Evolutionary conservation across 2,888 invertebrate genomes (phyloP).

Genomic region (Dasysyrphus tricinctus): DNA sequence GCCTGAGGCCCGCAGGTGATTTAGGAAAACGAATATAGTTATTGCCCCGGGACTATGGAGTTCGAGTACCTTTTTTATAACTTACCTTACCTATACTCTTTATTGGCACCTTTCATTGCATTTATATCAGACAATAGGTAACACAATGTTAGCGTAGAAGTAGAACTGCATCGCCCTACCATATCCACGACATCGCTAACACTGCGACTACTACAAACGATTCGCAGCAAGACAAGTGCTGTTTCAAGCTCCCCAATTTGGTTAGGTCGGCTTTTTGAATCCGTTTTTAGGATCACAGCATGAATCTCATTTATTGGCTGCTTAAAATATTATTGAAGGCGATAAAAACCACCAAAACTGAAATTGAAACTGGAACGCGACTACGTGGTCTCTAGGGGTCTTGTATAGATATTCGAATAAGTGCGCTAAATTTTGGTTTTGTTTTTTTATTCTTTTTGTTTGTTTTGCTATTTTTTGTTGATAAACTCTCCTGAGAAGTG

Average conservation of each 20-base stretch:
- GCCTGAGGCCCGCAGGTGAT: slow-evolving; percentile 37
- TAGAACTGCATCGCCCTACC: slow-evolving; percentile 16
- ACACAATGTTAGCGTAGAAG: slow-evolving; percentile 47
- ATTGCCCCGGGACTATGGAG: slow-evolving; percentile 32
- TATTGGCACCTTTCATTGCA: slow-evolving; percentile 68
- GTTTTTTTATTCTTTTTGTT: not conserved
- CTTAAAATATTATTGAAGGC: slow-evolving; percentile 48
- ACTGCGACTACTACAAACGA: slow-evolving; percentile 5
- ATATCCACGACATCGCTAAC: not conserved
- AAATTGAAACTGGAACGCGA: slow-evolving; percentile 64
- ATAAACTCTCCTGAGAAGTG: slow-evolving; percentile 54
- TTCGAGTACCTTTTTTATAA: slow-evolving; percentile 32
- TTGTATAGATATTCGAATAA: not conserved
- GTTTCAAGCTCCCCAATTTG: slow-evolving; percentile 61
- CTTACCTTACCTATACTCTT: slow-evolving; percentile 27
- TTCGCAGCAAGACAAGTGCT: slow-evolving; percentile 70
- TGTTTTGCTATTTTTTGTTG: slow-evolving; percentile 22
- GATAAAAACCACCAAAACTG: slow-evolving; percentile 45
- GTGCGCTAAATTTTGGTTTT: slow-evolving; percentile 2
- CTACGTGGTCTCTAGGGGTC: slow-evolving; percentile 64
- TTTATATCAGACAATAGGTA: slow-evolving; percentile 69
- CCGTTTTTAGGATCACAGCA: slow-evolving; percentile 67
- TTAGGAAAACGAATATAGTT: slow-evolving; percentile 33
- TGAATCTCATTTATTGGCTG: slow-evolving; percentile 70
- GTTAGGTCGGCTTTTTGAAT: slow-evolving; percentile 61